Evolutionary conservation across 64 coral and sea anemone species (phyloP).

Genomic region (Porites lutea): DNA sequence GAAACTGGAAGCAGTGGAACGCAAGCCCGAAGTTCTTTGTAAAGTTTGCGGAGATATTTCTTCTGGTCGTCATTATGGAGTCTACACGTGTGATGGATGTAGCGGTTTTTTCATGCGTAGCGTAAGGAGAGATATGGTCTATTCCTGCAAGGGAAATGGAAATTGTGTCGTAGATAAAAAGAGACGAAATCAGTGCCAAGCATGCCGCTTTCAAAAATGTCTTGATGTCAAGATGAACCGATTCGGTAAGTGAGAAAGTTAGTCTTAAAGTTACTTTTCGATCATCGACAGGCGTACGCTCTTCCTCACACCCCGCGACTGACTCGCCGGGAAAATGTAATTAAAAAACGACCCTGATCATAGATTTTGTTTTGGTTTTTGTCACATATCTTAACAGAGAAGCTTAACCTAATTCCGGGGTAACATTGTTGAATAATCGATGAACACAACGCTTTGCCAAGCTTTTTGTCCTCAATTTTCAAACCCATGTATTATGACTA

Average conservation of each 20-base stretch:
- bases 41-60: constrained; percentile 99
- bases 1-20: constrained; percentile 46
- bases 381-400: constrained; percentile 56
- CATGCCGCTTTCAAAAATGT: constrained; percentile 97
- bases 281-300: not conserved
- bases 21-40: constrained; percentile 93
- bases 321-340: not conserved
- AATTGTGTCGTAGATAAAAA: constrained; percentile 97
- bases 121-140: constrained; percentile 94
- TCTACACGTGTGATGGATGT: constrained; percentile 95
- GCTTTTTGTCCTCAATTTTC: not conserved
- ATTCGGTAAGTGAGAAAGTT: constrained; percentile 89
- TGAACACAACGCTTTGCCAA: constrained; percentile 10
- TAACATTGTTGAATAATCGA: constrained; percentile 37
- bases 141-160: constrained; percentile 96
- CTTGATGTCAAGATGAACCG: constrained; percentile 99
- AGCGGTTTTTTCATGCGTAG: constrained; percentile 97
- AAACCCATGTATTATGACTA: not conserved
- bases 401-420: constrained; percentile 26
- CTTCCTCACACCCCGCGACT: not conserved
- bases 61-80: constrained; percentile 91
- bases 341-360: constrained; percentile 27
- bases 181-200: constrained; percentile 95
- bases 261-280: constrained; percentile 32
- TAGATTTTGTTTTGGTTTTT: constrained; percentile 46